Conservation (phyloP, 2,113 vertebrate genomes). For the Felis catus region F.catus_Fca126_mat1.0 CM031420.1:18022501-18023000, state of each 20-base stretch:
- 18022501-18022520: background rate
- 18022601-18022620: conserved; percentile 38
- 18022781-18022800: background rate
- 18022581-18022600: background rate
- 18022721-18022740: conserved; percentile 74
- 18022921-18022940: background rate
- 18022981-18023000: conserved; percentile 2
- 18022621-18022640: background rate
- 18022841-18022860: background rate
- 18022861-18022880: conserved; percentile 6
- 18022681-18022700: conserved; percentile 47
- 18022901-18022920: background rate
- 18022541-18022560: conserved; percentile 3
- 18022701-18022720: conserved; percentile 74
- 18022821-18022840: background rate
- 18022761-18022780: conserved; percentile 12
- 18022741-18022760: conserved; percentile 70
- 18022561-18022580: background rate
- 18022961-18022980: background rate
- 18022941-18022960: background rate
- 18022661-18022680: conserved; percentile 58
- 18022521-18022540: background rate
- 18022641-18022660: background rate
- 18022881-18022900: background rate
- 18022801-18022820: background rate